These are phyloP conservation scores for Phoeniculus purpureus DNA, from an alignment of 2,797 vertebrate genomes.

Conservation along the genomic window DNA sequence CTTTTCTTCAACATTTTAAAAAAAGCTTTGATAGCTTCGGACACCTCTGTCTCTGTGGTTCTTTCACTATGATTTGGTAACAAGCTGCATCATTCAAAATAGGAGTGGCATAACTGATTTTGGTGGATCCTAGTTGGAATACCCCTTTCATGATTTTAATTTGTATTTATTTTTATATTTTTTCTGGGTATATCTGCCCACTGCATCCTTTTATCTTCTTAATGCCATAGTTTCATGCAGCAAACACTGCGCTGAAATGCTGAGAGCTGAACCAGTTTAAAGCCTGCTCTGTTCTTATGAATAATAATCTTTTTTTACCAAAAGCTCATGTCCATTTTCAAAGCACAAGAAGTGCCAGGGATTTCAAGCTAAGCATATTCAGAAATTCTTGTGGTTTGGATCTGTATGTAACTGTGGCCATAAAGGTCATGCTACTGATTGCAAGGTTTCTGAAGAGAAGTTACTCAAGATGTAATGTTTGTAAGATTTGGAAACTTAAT, in stretches of 20 bases:
- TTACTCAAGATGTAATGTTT: background rate
- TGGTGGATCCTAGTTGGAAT: background rate
- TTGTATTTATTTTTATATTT: background rate
- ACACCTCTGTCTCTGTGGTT: background rate
- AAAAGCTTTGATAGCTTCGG: background rate
- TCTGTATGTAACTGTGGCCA: background rate
- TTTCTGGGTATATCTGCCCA: background rate
- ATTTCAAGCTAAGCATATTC: background rate
- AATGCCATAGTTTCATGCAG: background rate
- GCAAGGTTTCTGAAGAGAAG: background rate
- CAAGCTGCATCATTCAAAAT: background rate
- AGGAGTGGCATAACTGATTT: background rate
- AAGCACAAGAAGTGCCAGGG: background rate
- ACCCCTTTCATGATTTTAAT: background rate
- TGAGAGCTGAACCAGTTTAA: background rate
- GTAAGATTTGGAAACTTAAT: background rate
- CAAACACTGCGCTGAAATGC: background rate
- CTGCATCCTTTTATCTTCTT: background rate
- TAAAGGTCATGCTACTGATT: background rate
- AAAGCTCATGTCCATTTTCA: background rate
- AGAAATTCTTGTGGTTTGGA: background rate
- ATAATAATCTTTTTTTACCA: background rate
- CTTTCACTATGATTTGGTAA: background rate
- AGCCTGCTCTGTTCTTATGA: background rate
- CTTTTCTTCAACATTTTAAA: background rate